Evolutionary conservation across 2,888 invertebrate species (phyloP).

Genomic region (Stegophylla sp.): DNA sequence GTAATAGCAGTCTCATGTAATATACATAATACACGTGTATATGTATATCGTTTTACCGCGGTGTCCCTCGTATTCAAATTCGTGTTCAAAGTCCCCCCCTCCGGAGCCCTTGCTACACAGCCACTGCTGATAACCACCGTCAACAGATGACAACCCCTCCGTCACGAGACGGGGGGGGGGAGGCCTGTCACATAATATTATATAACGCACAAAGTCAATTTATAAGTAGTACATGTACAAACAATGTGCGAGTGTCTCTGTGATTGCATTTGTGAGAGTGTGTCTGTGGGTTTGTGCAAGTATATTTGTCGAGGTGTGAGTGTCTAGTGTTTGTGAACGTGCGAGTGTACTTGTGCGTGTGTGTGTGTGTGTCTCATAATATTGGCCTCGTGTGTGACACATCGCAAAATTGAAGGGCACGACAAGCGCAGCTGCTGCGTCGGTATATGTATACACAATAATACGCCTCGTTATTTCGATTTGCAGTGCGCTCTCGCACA

Average conservation of each 20-base stretch:
- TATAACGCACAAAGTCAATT: background rate
- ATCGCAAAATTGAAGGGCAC: slow-evolving; percentile 22
- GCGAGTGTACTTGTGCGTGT: too few relatives aligned
- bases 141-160: slow-evolving; percentile 3
- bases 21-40: too few relatives aligned
- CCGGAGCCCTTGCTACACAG: background rate
- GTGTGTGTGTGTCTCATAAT: background rate
- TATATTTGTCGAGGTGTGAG: background rate
- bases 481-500: background rate
- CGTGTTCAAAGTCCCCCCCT: background rate
- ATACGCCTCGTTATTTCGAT: slow-evolving; percentile 2
- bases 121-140: background rate
- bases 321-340: background rate
- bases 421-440: slow-evolving; percentile 48
- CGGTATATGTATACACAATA: background rate
- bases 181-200: background rate
- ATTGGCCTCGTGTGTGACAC: slow-evolving; percentile 22
- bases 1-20: too few relatives aligned
- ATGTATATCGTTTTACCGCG: background rate
- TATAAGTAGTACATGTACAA: background rate
- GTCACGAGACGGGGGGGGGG: background rate
- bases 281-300: background rate
- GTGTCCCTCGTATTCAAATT: slow-evolving; percentile 25
- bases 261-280: too few relatives aligned
- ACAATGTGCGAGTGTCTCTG: slow-evolving; percentile 2